Percentiles rank a stretch among this genome's conserved stretches.
Evolutionary conservation across 2,113 vertebrate species (phyloP).

Genomic region (Rafetus swinhoei): DNA sequence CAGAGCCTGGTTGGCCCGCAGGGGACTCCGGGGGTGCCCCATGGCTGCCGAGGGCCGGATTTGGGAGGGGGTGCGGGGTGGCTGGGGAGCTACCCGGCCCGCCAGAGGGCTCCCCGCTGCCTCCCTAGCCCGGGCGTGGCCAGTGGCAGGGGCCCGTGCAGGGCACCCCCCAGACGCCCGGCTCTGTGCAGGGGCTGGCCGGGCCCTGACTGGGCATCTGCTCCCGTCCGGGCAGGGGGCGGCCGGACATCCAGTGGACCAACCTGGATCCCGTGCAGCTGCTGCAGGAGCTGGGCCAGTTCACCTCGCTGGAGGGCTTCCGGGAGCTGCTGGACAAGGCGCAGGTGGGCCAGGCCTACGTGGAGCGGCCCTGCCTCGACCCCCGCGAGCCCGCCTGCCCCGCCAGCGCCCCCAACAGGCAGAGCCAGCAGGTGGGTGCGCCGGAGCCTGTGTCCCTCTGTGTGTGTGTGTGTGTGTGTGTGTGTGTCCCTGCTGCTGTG

Average conservation of each 20-base stretch:
- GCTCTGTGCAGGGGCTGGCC: background rate
- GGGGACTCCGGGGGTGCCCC: background rate
- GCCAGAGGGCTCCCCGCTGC: background rate
- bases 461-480: background rate
- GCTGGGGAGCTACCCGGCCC: background rate
- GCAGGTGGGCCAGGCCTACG: conserved; percentile 96
- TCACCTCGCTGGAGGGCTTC: conserved; percentile 94
- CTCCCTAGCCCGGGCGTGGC: no score
- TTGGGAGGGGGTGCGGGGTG: background rate
- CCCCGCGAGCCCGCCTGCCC: conserved; percentile 92
- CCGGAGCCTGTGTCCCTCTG: background rate
- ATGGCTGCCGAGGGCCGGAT: no score
- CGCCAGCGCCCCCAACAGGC: conserved; percentile 91
- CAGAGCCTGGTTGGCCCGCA: no score
- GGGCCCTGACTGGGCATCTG: background rate
- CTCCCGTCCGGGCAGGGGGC: conserved; percentile 82
- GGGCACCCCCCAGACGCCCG: no score
- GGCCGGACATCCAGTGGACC: conserved; percentile 97
- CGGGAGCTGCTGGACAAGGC: conserved; percentile 97
- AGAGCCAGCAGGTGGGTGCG: conserved; percentile 76
- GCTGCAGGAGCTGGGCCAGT: conserved; percentile 95
- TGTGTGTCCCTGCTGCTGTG: background rate
- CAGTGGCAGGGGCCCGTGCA: no score
- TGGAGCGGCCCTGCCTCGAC: conserved; percentile 93
- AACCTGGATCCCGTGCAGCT: conserved; percentile 96